A percentile compares a stretch with the other conserved stretches of the same genome.
phyloP scores from a whole-genome alignment of 2,797 vertebrate genomes.

The Hippopotamyrus pictus region DNA sequence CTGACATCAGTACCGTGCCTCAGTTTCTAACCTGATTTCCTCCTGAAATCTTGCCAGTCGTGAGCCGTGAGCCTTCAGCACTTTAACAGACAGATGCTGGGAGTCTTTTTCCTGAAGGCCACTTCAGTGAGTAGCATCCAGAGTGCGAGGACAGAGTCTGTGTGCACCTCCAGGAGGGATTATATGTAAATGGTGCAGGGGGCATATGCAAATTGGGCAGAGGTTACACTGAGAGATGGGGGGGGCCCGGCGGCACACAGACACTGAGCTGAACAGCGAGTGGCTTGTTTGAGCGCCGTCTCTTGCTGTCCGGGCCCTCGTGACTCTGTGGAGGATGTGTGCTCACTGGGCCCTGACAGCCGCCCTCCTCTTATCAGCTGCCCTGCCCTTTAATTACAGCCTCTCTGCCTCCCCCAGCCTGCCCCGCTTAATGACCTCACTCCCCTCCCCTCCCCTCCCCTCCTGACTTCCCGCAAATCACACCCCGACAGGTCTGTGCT shows the following conservation, averaged over 20 bases:
- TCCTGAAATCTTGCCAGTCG: not conserved
- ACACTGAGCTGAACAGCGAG: not conserved
- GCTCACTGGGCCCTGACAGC: constrained; percentile 5
- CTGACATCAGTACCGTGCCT: not conserved
- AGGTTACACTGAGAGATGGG: not conserved
- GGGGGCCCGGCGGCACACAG: not conserved
- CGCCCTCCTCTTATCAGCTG: not conserved
- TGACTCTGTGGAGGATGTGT: not conserved
- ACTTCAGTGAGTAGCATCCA: not conserved
- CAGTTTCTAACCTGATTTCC: not conserved
- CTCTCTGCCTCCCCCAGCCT: not conserved
- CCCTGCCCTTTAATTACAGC: constrained; percentile 15
- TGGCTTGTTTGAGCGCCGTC: not conserved
- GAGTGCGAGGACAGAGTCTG: too few species aligned
- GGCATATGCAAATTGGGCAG: not conserved
- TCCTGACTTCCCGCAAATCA: not conserved
- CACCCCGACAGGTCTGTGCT: not conserved
- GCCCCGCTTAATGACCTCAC: not conserved
- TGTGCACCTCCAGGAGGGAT: not conserved
- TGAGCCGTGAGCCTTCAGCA: not conserved
- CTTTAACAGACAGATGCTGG: not conserved
- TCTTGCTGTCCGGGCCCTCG: not conserved
- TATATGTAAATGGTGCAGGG: constrained; percentile 6
- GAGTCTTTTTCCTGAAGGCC: not conserved
- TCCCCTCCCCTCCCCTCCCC: not conserved